Conservation (phyloP, 2,113 vertebrate genomes). For the Brienomyrus longianalis region DNA sequence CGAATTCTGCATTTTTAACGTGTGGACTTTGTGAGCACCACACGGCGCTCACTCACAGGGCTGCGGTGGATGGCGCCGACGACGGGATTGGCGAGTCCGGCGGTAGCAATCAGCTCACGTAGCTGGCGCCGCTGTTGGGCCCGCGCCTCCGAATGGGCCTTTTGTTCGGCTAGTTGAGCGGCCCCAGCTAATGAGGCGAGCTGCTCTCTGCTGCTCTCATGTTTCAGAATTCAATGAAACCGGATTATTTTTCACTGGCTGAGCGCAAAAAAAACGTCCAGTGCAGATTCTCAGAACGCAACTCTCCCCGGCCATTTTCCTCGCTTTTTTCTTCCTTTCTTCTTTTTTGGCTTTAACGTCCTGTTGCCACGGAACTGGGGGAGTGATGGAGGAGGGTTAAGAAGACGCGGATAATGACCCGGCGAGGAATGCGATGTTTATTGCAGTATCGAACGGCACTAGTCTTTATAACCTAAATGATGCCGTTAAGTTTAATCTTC, state of each 20-base stretch:
- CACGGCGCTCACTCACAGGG: neutral
- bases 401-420: neutral
- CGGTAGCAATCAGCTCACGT: conserved; percentile 16
- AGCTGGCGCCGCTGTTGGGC: conserved; percentile 29
- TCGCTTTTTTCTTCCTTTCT: neutral
- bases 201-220: neutral
- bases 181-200: neutral
- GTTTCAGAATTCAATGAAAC: conserved; percentile 7
- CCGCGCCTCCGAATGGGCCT: conserved; percentile 23
- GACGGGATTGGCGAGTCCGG: neutral
- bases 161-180: conserved; percentile 6
- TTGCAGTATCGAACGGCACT: neutral
- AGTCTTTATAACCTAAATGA: neutral
- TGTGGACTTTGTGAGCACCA: neutral
- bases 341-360: neutral
- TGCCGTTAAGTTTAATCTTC: neutral
- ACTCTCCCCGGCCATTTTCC: neutral
- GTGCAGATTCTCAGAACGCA: neutral
- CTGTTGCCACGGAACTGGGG: neutral
- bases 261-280: neutral
- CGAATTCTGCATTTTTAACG: neutral
- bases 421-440: neutral
- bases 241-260: conserved; percentile 6
- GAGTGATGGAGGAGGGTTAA: neutral
- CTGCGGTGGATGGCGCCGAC: neutral